Conservation (phyloP, 2,888 invertebrate genomes). For the Limnephilus marmoratus region DNA sequence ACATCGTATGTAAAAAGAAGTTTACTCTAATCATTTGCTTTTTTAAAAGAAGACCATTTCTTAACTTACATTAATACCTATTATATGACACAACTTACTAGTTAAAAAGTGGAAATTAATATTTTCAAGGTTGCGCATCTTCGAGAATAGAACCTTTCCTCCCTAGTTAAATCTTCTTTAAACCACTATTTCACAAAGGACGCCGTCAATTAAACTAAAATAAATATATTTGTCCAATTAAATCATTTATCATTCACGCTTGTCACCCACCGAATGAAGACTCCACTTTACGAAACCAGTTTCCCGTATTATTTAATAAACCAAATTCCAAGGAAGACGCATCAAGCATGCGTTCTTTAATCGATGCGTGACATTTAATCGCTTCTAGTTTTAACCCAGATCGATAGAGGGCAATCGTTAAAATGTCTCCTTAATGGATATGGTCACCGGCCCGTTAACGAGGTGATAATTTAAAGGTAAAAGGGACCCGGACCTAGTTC, state of each 20-base stretch:
- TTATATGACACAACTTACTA: neutral
- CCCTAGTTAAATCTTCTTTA: neutral
- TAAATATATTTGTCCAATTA: neutral
- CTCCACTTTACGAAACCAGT: neutral
- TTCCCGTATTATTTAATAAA: neutral
- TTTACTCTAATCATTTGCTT: too few relatives aligned
- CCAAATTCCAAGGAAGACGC: constrained; percentile 5
- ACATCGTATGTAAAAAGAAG: too few relatives aligned
- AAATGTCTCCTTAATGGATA: constrained; percentile 56
- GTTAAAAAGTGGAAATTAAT: neutral
- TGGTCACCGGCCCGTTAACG: constrained; percentile 56
- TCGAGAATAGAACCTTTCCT: neutral
- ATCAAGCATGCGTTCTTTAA: neutral
- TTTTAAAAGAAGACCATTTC: too few relatives aligned
- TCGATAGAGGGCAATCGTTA: constrained; percentile 44
- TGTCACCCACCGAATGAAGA: neutral
- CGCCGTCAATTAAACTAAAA: neutral
- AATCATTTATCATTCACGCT: neutral
- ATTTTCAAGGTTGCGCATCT: too few relatives aligned
- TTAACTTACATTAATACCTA: too few relatives aligned
- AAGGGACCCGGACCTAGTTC: constrained; percentile 17
- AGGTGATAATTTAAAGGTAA: constrained; percentile 63
- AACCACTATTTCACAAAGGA: neutral
- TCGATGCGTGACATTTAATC: constrained; percentile 8
- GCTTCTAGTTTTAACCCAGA: constrained; percentile 30